Base-by-base conservation (phyloP, 1,140 invertebrate species). In the Sinonovacula constricta region DNA sequence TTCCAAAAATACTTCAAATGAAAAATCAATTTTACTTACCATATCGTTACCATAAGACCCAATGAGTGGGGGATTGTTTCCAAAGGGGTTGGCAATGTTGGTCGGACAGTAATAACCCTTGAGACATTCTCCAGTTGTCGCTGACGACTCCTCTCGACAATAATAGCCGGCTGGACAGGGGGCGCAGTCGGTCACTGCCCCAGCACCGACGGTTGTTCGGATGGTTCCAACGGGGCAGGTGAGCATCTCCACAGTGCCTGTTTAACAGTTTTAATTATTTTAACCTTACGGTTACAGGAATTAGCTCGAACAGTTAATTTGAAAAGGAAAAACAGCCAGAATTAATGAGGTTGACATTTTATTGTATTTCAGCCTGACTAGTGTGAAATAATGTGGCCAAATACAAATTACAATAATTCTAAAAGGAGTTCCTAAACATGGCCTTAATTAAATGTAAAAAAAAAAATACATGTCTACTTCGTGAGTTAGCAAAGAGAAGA, bases 141-240 rank as follows among this genome's bases (percentile, higher is more conserved):
- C 53, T 22, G 56, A 83, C 4, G 83, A 84, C 18, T 83, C 87
- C 63, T 89, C 89, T 26, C 83, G 71, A 81, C 89, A 90, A 81
- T 89, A 90, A 51, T 82, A 85, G 0, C 88, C 88, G 26, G 88
- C 86, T 14, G 81, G 76, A 80, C 89, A 90, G 0, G 88, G 87
- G 14, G 65, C 80, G 82, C 89, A 90, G 60, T 89, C 84, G 15
- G 71, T 78, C 3, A 83, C 80, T 31, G 68, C 81, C 7, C 57
- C 74, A 31, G 77, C 83, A 10, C 80, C 84, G 18, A 81, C 82
- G 3, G 85, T 87, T 18, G 82, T 80, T 22, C 85, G 74, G 10
- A 88, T 86, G 0, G 89, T 90, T 31, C 89, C 89, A 26, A 87
- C 86, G 1, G 89, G 89, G 77, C 89, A 90, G 18, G 86, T 85